A percentile compares a stretch with the other conserved stretches of the same genome.
phyloP scores from a whole-genome alignment of 2,888 invertebrate genomes.

The Drosophila neonasuta region DNA sequence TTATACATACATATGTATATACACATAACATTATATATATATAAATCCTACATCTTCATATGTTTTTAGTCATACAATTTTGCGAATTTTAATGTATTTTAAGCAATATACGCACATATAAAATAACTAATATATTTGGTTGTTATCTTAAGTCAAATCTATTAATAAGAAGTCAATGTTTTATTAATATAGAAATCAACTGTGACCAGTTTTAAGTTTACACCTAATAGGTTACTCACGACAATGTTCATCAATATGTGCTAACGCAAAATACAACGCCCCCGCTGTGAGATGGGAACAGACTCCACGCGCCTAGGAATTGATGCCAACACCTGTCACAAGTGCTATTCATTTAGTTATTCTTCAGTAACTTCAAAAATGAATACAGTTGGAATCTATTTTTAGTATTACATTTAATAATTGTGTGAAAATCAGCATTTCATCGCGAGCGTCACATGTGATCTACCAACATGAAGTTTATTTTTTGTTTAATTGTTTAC shows the following conservation, averaged over 20 bases:
- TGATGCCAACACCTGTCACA: conserved; percentile 43
- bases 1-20: no score
- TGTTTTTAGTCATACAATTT: no score
- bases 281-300: conserved; percentile 12
- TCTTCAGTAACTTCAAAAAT: conserved; percentile 31
- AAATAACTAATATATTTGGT: not conserved
- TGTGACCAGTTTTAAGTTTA: conserved; percentile 23
- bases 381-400: conserved; percentile 43
- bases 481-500: conserved; percentile 44
- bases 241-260: conserved; percentile 33
- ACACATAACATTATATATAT: no score
- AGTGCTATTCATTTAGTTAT: conserved; percentile 35
- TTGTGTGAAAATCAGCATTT: conserved; percentile 47
- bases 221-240: conserved; percentile 52
- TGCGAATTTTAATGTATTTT: no score
- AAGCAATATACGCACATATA: no score
- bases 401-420: conserved; percentile 48
- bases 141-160: conserved; percentile 37
- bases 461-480: conserved; percentile 36
- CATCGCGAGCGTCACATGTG: conserved; percentile 46
- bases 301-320: conserved; percentile 35
- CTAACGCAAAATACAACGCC: conserved; percentile 31
- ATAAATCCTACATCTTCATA: no score
- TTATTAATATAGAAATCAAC: conserved; percentile 40
- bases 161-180: conserved; percentile 28